These are phyloP conservation scores for Meghimatium bilineatum DNA, from an alignment of 2,888 invertebrate species.

Conservation along the genomic window DNA sequence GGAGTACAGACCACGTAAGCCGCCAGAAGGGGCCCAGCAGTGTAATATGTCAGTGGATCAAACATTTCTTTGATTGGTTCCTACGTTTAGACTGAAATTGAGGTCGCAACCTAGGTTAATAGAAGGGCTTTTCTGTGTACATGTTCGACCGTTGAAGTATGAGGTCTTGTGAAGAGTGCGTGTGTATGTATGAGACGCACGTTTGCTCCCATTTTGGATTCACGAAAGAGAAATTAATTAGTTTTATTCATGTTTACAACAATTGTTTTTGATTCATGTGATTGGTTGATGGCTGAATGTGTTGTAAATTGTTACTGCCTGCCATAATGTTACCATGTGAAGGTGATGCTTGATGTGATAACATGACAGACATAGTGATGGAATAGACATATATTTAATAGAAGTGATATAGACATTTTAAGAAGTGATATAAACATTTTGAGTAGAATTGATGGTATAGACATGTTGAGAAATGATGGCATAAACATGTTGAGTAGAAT, in stretches of 20 bases:
- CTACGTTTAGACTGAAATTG: background rate
- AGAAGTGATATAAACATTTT: too few relatives aligned
- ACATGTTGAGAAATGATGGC: too few relatives aligned
- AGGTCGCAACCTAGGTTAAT: background rate
- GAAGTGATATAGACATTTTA: too few relatives aligned
- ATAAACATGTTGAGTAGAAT: too few relatives aligned
- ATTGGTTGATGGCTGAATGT: background rate
- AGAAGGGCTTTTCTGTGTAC: background rate
- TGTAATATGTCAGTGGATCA: background rate
- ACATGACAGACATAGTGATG: too few relatives aligned
- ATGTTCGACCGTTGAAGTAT: background rate
- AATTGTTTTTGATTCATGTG: background rate
- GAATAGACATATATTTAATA: too few relatives aligned
- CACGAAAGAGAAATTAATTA: background rate
- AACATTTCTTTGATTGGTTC: background rate
- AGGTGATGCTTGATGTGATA: too few relatives aligned
- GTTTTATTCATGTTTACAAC: background rate
- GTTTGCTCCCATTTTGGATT: background rate
- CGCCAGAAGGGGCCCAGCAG: background rate
- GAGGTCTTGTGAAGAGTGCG: background rate
- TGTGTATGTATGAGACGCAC: background rate
- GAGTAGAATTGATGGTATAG: too few relatives aligned
- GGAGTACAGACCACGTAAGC: background rate
- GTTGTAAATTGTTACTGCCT: background rate
- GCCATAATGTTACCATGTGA: too few relatives aligned